Evolutionary conservation across 2,888 invertebrate species (phyloP).

Genomic region (Ischnura elegans): DNA sequence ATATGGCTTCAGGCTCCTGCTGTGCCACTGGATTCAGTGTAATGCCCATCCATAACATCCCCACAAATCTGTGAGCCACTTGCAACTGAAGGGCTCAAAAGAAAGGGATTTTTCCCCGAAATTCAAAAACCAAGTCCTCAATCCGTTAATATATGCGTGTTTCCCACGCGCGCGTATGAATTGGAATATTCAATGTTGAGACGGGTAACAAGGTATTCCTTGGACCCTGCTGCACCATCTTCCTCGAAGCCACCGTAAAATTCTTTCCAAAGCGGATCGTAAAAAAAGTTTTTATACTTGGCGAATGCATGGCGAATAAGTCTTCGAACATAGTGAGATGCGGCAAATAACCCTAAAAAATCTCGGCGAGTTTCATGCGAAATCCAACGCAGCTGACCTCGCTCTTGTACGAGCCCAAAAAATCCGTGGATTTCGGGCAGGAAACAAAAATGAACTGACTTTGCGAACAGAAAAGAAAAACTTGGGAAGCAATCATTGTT

Average conservation of each 20-base stretch:
- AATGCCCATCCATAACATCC: too few species aligned
- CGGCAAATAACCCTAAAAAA: not conserved
- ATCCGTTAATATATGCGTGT: not conserved
- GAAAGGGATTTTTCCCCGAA: not conserved
- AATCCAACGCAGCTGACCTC: not conserved
- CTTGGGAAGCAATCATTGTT: too few species aligned
- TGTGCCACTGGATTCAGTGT: too few species aligned
- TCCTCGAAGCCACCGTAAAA: not conserved
- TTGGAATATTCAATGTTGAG: not conserved
- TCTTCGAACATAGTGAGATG: not conserved
- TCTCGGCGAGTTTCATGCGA: not conserved
- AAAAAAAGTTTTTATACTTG: not conserved
- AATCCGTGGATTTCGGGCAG: not conserved
- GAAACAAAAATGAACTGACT: not conserved
- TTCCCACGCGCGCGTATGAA: not conserved
- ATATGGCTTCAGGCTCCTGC: too few species aligned
- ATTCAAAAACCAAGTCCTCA: not conserved
- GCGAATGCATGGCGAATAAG: not conserved
- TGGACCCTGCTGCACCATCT: not conserved
- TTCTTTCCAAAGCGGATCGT: not conserved
- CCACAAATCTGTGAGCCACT: too few species aligned
- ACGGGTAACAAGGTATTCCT: not conserved
- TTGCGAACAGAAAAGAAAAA: too few species aligned
- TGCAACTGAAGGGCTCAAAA: too few species aligned
- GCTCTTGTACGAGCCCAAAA: not conserved